Evolutionary conservation across 2,113 vertebrate species (phyloP).

Genomic region (Bolborhynchus lineola): DNA sequence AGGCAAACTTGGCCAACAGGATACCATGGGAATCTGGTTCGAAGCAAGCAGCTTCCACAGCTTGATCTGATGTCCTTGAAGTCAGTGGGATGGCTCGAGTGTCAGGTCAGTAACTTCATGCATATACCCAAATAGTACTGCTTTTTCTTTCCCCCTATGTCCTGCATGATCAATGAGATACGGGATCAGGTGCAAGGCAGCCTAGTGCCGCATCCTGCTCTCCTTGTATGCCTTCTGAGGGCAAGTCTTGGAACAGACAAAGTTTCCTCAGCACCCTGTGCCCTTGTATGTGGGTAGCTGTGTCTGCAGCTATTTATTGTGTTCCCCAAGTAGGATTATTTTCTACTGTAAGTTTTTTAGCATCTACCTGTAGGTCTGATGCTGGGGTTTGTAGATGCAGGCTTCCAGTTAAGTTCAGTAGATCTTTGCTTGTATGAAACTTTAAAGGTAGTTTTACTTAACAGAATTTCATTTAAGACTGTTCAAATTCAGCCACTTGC

Average conservation of each 20-base stretch:
- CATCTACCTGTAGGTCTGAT: background rate
- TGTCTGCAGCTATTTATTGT: background rate
- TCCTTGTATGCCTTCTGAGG: background rate
- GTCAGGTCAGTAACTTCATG: conserved; percentile 9
- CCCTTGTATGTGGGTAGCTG: background rate
- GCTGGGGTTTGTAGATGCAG: background rate
- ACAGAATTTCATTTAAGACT: background rate
- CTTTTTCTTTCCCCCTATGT: fast-evolving
- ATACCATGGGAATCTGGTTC: background rate
- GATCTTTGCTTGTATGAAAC: background rate
- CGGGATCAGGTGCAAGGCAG: background rate
- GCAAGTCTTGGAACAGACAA: background rate
- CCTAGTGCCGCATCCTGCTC: background rate
- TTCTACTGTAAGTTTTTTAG: background rate
- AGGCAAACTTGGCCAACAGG: background rate
- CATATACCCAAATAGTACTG: background rate
- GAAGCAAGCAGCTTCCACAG: background rate
- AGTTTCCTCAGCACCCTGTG: background rate
- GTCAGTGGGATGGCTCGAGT: background rate
- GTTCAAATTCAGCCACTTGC: background rate
- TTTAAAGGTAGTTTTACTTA: background rate
- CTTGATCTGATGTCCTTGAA: background rate
- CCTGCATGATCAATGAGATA: background rate
- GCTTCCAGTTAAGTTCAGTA: background rate
- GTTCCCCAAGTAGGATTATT: background rate